Evolutionary conservation across 1,140 invertebrate genomes (phyloP), one percentile per base, ranked within the genome.

Genomic region (Drosophila murphyi): DNA sequence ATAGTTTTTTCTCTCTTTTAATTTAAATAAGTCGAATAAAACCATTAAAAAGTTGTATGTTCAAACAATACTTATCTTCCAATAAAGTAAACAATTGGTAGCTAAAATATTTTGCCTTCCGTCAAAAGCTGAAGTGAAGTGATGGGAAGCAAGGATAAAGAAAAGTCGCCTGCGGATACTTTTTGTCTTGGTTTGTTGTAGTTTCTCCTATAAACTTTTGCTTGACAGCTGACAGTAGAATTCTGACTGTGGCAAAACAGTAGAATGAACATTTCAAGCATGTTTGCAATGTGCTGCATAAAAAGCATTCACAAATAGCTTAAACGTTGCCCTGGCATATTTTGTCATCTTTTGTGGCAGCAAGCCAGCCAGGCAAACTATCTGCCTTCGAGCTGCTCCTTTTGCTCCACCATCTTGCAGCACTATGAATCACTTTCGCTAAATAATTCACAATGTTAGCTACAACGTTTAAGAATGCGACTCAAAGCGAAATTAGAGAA

Each of bases 261-360:
- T 20, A 20, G 20, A 20, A 20, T 20, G 20, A 20, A 2, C 20
- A 20, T 1, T 50, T 50, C 45, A 45, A 67, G 45, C 6, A 55
- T 62, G 68, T 69, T 54, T 62, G 28, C 62, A 31, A 51, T 51
- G 28, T 61, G 39, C 35, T 20, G 47, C 39, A 39, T 55, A 39
- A 70, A 62, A 70, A 48, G 59, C 50, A 62, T 54, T 62, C 47
- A n/a, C 43, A 60, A 70, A 70, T 39, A 51, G 41, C 68, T 55
- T 28, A 37, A 50, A 55, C 52, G 57, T 29, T 39, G 57, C 41
- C 12, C 50, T 70, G 50, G 54, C 50, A 70, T 55, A 62, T 70
- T 70, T 68, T 57, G 68, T 70, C 59, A 70, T 55, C 51, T 70
- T 70, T 62, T 70, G 56, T 70, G 67, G 50, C 56, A 54, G 4